These are phyloP conservation scores for Enteromius radiatus DNA, from an alignment of 2,797 vertebrate species.

Conservation along the genomic window DNA sequence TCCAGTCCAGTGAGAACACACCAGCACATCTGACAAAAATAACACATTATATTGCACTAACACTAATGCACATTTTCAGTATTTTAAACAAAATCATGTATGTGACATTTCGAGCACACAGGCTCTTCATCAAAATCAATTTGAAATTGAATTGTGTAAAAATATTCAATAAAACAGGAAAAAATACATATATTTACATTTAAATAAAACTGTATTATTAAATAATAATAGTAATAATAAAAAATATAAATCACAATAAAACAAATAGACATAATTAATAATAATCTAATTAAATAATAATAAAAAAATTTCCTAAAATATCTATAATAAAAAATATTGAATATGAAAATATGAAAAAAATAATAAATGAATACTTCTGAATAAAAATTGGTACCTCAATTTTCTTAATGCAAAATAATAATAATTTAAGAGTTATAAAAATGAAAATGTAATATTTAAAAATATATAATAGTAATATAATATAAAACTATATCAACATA, in stretches of 20 bases:
- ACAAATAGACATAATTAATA: too few species aligned
- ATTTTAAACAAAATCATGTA: neutral
- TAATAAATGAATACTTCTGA: neutral
- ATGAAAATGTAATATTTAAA: too few species aligned
- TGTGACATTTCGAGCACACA: too few species aligned
- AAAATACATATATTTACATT: neutral
- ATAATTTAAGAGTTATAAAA: neutral
- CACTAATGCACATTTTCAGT: neutral
- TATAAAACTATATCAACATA: too few species aligned
- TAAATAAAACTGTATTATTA: neutral
- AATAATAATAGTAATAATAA: neutral
- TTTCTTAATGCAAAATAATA: neutral
- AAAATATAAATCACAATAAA: neutral
- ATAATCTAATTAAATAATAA: too few species aligned
- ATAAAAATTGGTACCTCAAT: neutral
- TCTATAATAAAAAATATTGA: too few species aligned
- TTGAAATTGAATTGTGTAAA: neutral
- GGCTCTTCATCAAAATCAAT: too few species aligned
- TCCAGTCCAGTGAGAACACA: slow-evolving; percentile 74
- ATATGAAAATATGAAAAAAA: too few species aligned
- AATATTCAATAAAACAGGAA: neutral
- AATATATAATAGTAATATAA: too few species aligned
- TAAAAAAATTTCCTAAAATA: too few species aligned
- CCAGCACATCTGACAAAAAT: neutral
- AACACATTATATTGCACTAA: neutral